These are phyloP conservation scores for Anser cygnoides DNA, from an alignment of 2,113 vertebrate genomes.

Conservation along the genomic window DNA sequence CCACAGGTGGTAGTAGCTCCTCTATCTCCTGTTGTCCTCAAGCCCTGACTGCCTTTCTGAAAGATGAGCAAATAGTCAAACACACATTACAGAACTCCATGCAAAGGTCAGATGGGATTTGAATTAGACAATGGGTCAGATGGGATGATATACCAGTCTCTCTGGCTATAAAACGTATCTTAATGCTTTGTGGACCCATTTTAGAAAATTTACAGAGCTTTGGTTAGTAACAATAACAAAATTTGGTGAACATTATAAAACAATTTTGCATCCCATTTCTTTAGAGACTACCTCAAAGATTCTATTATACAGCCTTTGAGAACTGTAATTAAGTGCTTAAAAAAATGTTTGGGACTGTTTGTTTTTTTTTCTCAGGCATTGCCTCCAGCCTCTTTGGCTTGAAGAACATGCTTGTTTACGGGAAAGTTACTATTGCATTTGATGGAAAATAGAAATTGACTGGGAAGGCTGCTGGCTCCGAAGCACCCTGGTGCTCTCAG, in stretches of 20 bases:
- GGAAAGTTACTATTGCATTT: not conserved
- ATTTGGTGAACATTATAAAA: not conserved
- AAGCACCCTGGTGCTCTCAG: not conserved
- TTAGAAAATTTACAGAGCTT: not conserved
- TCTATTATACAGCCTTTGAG: not conserved
- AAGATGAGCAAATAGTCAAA: conserved; percentile 11
- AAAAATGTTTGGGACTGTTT: not conserved
- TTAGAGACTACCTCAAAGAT: not conserved
- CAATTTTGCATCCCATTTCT: not conserved
- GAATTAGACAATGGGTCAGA: not conserved
- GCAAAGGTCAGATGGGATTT: not conserved
- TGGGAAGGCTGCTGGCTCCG: not conserved
- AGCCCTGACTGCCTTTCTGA: not conserved
- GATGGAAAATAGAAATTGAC: not conserved
- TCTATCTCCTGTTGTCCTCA: not conserved
- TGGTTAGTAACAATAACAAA: not conserved
- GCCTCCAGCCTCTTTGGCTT: conserved; percentile 6
- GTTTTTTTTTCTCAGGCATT: not conserved
- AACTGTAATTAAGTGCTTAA: not conserved
- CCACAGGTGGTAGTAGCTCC: not conserved
- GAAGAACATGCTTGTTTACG: not conserved
- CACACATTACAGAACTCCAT: not conserved
- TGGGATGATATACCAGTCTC: not conserved
- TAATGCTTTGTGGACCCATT: not conserved
- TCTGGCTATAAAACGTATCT: not conserved